phyloP scores from a whole-genome alignment of 2,888 invertebrate genomes.

The Apamea sordens region DNA sequence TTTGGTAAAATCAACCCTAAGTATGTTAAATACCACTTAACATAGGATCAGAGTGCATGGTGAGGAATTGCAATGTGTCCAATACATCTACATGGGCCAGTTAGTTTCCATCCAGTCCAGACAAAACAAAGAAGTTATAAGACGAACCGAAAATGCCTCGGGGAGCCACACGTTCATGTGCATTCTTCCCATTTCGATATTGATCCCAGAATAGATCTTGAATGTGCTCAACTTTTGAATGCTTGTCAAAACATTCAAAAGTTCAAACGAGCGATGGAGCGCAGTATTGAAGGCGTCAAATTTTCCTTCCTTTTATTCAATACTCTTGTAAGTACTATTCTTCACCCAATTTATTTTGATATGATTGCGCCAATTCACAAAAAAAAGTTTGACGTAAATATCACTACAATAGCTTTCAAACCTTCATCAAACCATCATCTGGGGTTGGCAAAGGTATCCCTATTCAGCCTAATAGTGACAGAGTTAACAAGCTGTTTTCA shows the following conservation, averaged over 20 bases:
- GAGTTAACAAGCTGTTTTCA: conserved; percentile 67
- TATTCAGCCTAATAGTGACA: conserved; percentile 54
- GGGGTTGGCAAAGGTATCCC: conserved; percentile 43
- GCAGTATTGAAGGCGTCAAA: too few relatives aligned
- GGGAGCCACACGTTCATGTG: neutral
- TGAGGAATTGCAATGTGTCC: neutral
- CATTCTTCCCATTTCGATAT: neutral
- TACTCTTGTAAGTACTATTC: neutral
- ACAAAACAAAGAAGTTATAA: neutral
- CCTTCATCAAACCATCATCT: conserved; percentile 44
- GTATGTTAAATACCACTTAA: neutral
- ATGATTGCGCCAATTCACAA: rapidly evolving
- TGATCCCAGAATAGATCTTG: neutral
- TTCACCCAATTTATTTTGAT: neutral
- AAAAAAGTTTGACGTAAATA: neutral
- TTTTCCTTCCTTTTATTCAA: neutral
- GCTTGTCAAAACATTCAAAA: too few relatives aligned
- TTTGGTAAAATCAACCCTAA: too few relatives aligned
- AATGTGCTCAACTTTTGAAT: too few relatives aligned
- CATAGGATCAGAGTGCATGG: neutral
- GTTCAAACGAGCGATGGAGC: too few relatives aligned
- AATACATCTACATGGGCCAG: too few relatives aligned
- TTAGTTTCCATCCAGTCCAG: neutral
- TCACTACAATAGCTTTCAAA: neutral
- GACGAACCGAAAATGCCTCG: neutral